Evolutionary conservation across 1,140 invertebrate species (phyloP).

Genomic region (Callitettix versicolor): DNA sequence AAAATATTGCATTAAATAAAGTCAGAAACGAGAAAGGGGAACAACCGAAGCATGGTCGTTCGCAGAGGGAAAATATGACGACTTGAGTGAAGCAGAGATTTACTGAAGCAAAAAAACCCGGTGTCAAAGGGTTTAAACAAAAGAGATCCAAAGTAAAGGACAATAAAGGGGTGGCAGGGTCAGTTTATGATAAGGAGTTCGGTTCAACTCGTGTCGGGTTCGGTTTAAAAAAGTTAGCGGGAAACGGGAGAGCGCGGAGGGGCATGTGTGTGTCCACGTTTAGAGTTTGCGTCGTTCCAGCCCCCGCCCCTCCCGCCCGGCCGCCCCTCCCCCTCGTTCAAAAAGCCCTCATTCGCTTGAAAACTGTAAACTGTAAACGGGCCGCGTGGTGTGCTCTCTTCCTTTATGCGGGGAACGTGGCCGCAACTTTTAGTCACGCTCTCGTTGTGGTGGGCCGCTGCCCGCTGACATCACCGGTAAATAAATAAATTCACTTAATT

Average conservation of each 20-base stretch:
- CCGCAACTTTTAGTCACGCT: no score
- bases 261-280: constrained; percentile 13
- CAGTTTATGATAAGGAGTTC: constrained; percentile 14
- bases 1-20: no score
- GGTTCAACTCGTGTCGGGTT: constrained; percentile 7
- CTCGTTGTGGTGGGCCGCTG: no score
- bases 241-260: not conserved
- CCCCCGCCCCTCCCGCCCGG: constrained; percentile 13
- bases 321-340: constrained; percentile 13
- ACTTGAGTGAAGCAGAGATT: no score
- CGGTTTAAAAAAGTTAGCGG: constrained; percentile 15
- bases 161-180: constrained; percentile 7
- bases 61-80: no score
- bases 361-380: constrained; percentile 17
- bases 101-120: constrained; percentile 9
- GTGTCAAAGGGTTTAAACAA: constrained; percentile 18
- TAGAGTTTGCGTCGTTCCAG: constrained; percentile 13
- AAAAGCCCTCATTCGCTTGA: constrained; percentile 21
- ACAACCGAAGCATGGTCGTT: no score
- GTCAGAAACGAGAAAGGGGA: no score
- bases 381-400: constrained; percentile 2
- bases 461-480: no score
- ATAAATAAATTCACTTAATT: no score
- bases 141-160: constrained; percentile 11
- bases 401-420: not conserved